phyloP scores from a whole-genome alignment of 64 coral and sea anemone species.

The Anthopleura sola region DNA sequence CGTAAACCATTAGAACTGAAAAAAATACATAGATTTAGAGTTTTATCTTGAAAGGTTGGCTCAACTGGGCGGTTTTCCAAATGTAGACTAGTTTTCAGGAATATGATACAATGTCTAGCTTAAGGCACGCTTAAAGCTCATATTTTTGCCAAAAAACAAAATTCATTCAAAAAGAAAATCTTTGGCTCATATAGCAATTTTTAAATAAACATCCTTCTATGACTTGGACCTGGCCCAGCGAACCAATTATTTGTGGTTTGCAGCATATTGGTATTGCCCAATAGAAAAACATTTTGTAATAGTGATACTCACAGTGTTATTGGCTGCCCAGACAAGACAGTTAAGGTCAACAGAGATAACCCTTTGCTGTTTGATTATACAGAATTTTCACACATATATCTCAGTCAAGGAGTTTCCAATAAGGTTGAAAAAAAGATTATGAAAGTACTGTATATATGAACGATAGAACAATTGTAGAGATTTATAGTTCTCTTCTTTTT shows the following conservation, averaged over 20 bases:
- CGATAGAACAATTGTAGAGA: no score
- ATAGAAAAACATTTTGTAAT: neutral
- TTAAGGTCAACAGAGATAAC: neutral
- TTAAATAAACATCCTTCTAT: neutral
- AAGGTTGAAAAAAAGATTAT: no score
- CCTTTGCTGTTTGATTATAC: neutral
- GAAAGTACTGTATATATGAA: no score
- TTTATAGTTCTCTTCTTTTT: no score
- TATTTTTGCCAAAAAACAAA: neutral
- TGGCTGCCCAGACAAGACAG: neutral
- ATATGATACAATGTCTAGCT: neutral
- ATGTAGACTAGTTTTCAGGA: neutral
- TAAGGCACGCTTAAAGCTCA: neutral
- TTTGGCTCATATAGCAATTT: neutral
- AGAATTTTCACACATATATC: neutral
- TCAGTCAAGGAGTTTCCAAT: no score
- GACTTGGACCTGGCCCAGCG: neutral
- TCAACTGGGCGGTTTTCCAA: neutral
- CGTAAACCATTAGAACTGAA: neutral
- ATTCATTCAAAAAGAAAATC: neutral
- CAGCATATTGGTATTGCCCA: neutral
- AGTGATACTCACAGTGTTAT: neutral
- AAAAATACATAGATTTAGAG: neutral
- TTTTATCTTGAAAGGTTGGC: neutral
- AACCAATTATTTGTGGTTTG: neutral